Evolutionary conservation across 2,113 vertebrate genomes (phyloP), one percentile per base, ranked within the genome.

Genomic region (Brachypteracias leptosomus): DNA sequence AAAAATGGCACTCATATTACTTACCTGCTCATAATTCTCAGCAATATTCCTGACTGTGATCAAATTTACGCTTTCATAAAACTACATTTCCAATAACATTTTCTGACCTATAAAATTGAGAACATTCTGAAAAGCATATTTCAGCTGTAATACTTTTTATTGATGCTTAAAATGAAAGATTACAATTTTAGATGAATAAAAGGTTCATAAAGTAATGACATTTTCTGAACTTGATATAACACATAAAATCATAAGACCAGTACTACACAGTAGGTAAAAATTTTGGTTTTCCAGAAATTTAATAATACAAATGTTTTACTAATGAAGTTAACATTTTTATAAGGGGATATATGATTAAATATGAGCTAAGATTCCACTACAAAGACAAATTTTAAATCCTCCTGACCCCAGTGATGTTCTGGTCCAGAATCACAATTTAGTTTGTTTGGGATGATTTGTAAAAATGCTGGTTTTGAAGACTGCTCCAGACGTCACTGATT

Each of bases 401-500:
- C 6, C 16, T 74, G 17, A 59, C 3, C 8, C 85, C 10, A 40
- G 16, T 40, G 8, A 9, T 51, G 6, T 80, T 87, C 21, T 81
- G 12, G 9, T 59, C 38, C 29, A 51, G 47, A 71, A 2, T 35
- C 12, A 31, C 2, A 1, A 47, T 82, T 75, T 71, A 54, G 11
- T 55, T 81, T 33, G 5, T 29, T 52, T 25, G 13, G 6, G 8
- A 47, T 46, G 16, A 61, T 57, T 75, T 82, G 4, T 61, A 36
- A 57, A 75, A 82, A 33, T 0, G 0, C 2, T 2, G 0, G 28
- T 22, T 75, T 75, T 88, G 33, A 29, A 72, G 35, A 38, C 6
- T 47, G 35, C 44, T 68, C 19, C 28, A 42, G 33, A 66, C 35
- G 36, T 46, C 22, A 24, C 10, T 29, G 20, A 57, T 59, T 81